Evolutionary conservation across 2,113 vertebrate species (phyloP).

Genomic region (Dicentrarchus labrax): DNA sequence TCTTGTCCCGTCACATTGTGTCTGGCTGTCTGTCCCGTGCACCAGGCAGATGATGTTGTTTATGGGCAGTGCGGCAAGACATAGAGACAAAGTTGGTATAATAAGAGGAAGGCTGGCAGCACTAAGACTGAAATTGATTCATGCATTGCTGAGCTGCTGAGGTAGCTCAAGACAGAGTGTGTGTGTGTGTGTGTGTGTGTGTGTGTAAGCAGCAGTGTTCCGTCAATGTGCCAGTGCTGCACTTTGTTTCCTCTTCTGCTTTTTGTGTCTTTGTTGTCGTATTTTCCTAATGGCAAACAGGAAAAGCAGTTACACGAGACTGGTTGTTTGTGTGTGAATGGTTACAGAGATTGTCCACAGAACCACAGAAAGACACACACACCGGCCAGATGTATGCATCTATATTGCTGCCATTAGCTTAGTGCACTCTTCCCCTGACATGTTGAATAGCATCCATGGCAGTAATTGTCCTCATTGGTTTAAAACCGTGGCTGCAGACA

Average conservation of each 20-base stretch:
- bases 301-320: not conserved
- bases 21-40: not conserved
- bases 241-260: constrained; percentile 44
- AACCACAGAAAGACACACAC: constrained; percentile 12
- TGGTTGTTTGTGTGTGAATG: constrained; percentile 5
- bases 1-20: not conserved
- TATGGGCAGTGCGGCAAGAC: constrained; percentile 35
- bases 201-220: constrained; percentile 19
- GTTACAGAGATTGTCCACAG: not conserved
- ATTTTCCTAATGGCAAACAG: constrained; percentile 26
- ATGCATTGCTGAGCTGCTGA: constrained; percentile 34
- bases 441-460: constrained; percentile 3
- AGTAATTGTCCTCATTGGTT: constrained; percentile 35
- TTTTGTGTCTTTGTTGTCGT: constrained; percentile 30
- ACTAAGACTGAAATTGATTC: constrained; percentile 44
- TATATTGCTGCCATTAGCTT: constrained; percentile 5
- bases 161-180: constrained; percentile 39
- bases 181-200: constrained; percentile 17
- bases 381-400: not conserved
- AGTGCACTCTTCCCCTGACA: not conserved
- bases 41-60: constrained; percentile 32
- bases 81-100: constrained; percentile 38
- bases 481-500: constrained; percentile 19
- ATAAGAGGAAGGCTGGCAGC: constrained; percentile 39
- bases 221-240: constrained; percentile 37